Conservation (phyloP, 2,888 invertebrate genomes). For the Dasysyrphus tricinctus region DNA sequence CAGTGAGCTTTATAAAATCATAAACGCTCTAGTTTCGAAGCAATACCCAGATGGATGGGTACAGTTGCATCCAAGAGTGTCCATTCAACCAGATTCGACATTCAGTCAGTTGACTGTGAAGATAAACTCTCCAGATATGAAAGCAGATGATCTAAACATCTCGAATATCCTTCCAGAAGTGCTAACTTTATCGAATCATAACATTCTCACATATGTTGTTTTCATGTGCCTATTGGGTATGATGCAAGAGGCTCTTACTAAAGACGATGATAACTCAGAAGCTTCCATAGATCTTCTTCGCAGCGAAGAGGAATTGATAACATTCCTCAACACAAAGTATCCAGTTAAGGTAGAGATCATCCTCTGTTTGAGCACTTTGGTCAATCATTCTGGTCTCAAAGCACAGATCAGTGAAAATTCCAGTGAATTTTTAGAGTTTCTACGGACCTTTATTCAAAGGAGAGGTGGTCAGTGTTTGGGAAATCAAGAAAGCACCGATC, state of each 20-base stretch:
- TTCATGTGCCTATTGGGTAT: slow-evolving; percentile 79
- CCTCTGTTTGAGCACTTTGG: slow-evolving; percentile 79
- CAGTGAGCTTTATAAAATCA: slow-evolving; percentile 77
- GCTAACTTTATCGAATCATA: slow-evolving; percentile 78
- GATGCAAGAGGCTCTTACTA: slow-evolving; percentile 63
- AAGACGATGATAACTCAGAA: slow-evolving; percentile 10
- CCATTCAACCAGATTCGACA: slow-evolving; percentile 70
- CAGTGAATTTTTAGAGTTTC: slow-evolving; percentile 78
- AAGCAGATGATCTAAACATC: slow-evolving; percentile 68
- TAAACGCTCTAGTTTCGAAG: slow-evolving; percentile 76
- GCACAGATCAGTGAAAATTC: slow-evolving; percentile 79
- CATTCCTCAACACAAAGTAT: slow-evolving; percentile 79
- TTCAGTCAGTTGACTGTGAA: slow-evolving; percentile 75
- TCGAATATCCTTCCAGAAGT: slow-evolving; percentile 77
- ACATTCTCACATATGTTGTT: slow-evolving; percentile 79
- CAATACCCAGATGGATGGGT: slow-evolving; percentile 76
- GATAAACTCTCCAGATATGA: slow-evolving; percentile 73
- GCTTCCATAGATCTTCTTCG: slow-evolving; percentile 77
- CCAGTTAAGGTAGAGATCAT: slow-evolving; percentile 79
- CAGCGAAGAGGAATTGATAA: slow-evolving; percentile 79
- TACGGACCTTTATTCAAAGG: slow-evolving; percentile 77
- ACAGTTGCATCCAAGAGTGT: slow-evolving; percentile 77
- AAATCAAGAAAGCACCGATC: slow-evolving; percentile 76
- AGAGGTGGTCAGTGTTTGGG: slow-evolving; percentile 37
- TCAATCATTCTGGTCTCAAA: slow-evolving; percentile 80